Evolutionary conservation across 2,797 vertebrate species (phyloP).

Genomic region (Pteropus rufus): DNA sequence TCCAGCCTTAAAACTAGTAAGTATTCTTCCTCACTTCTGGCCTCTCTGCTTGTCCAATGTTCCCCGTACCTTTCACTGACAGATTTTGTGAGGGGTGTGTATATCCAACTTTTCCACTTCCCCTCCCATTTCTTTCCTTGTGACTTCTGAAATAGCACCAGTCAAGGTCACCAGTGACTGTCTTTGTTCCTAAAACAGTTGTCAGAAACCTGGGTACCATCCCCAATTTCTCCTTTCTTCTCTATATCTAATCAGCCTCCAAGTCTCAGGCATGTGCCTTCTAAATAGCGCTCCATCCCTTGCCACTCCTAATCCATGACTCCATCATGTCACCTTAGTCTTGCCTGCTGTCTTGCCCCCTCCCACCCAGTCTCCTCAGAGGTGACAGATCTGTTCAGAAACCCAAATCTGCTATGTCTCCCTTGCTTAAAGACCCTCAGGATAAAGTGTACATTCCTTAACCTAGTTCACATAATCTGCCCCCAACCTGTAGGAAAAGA

Average conservation of each 20-base stretch:
- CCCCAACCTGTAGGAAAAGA: neutral
- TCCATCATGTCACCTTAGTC: neutral
- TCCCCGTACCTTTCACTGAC: neutral
- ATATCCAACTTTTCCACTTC: neutral
- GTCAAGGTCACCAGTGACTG: neutral
- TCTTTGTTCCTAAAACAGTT: neutral
- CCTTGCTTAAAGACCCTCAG: neutral
- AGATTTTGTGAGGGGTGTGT: neutral
- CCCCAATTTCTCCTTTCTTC: neutral
- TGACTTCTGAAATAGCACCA: neutral
- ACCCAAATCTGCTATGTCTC: neutral
- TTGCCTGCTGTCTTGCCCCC: neutral
- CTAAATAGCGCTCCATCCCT: neutral
- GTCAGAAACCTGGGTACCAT: neutral
- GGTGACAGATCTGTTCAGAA: neutral
- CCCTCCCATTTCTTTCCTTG: neutral
- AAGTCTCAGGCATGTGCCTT: neutral
- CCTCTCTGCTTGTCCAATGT: neutral
- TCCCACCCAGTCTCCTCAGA: neutral
- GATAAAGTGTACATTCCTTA: neutral
- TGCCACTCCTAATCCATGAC: neutral
- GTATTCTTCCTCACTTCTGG: neutral
- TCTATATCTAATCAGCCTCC: neutral
- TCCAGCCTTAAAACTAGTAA: neutral
- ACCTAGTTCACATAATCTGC: neutral